A percentile compares a stretch with the other conserved stretches of the same genome.
Evolutionary conservation across 2,797 vertebrate genomes (phyloP).

Genomic region (Synanceia verrucosa): DNA sequence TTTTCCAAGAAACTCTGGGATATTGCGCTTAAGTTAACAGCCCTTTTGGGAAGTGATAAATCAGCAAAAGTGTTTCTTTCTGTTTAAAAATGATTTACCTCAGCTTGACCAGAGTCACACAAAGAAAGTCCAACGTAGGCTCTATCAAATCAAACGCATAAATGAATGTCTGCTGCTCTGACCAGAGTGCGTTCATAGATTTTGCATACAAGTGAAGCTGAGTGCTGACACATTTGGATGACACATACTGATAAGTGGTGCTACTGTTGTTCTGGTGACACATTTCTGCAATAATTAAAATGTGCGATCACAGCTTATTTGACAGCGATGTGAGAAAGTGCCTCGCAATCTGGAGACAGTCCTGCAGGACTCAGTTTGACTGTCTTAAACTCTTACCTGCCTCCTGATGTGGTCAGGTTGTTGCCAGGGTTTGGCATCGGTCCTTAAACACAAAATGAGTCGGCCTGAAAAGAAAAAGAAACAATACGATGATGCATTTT

Average conservation of each 20-base stretch:
- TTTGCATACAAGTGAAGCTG: background rate
- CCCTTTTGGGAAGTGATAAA: background rate
- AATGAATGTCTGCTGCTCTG: background rate
- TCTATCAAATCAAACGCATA: background rate
- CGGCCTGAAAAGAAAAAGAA: slow-evolving; percentile 18
- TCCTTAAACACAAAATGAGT: slow-evolving; percentile 12
- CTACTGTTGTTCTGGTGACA: slow-evolving; percentile 2
- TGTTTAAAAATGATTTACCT: background rate
- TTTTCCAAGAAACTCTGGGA: background rate
- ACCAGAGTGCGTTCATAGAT: background rate
- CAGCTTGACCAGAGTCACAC: background rate
- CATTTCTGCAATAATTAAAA: slow-evolving; percentile 8
- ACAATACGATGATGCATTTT: slow-evolving; percentile 3
- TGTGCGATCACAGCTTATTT: background rate
- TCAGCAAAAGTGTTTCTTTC: background rate
- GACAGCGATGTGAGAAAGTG: background rate
- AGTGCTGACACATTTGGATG: slow-evolving; percentile 3
- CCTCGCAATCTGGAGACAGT: background rate
- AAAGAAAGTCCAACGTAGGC: background rate
- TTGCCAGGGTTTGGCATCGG: slow-evolving; percentile 28
- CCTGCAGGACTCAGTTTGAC: background rate
- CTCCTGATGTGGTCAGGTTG: slow-evolving; percentile 15
- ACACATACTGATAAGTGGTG: background rate
- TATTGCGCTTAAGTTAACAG: background rate
- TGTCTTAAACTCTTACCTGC: slow-evolving; percentile 27